Conservation (phyloP, 2,888 invertebrate species). For the Eretmocerus hayati region DNA sequence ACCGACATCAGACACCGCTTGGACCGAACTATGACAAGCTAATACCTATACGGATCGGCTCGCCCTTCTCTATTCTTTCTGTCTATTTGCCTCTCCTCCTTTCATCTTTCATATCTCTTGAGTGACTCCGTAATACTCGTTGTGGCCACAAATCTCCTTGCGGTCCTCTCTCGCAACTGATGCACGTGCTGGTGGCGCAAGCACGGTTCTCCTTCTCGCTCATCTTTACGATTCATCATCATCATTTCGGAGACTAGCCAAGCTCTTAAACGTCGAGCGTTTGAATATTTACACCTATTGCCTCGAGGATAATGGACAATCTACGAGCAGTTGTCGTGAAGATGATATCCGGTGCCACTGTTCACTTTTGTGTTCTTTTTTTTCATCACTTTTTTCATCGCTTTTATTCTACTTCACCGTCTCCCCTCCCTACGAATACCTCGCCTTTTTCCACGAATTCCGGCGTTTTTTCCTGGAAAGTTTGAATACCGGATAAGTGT, state of each 20-base stretch:
- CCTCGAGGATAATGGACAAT: conserved; percentile 17
- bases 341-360: conserved; percentile 10
- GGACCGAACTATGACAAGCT: too few species aligned
- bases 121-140: neutral
- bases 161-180: conserved; percentile 13
- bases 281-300: conserved; percentile 18
- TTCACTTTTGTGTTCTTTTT: too few species aligned
- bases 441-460: too few species aligned
- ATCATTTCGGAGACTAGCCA: conserved; percentile 1
- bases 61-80: neutral
- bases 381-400: too few species aligned
- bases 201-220: neutral
- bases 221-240: conserved; percentile 20
- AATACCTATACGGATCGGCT: conserved; percentile 29
- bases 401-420: too few species aligned
- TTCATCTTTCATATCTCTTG: conserved; percentile 8
- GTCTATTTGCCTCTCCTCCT: too few species aligned
- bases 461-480: too few species aligned
- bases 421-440: too few species aligned
- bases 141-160: conserved; percentile 29
- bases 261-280: conserved; percentile 12
- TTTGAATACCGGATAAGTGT: too few species aligned
- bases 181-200: neutral
- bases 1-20: too few species aligned
- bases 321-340: conserved; percentile 15